These are phyloP conservation scores for Meiosimyza platycephala DNA, from an alignment of 2,888 invertebrate species.

Conservation along the genomic window DNA sequence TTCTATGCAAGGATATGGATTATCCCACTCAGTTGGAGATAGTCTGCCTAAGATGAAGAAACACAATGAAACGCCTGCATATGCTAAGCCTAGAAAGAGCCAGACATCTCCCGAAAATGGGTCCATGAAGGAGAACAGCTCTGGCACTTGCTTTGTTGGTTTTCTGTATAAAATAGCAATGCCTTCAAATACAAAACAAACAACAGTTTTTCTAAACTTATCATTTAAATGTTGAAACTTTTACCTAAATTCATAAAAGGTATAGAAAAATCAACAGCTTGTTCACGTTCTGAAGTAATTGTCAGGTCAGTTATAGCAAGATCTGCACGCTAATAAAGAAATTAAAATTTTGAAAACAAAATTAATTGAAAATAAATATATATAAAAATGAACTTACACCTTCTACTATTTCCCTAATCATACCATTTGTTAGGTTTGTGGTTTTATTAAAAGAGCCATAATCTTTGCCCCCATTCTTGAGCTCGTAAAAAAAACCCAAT, in stretches of 20 bases:
- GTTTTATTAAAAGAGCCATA: constrained; percentile 77
- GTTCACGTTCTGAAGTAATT: constrained; percentile 87
- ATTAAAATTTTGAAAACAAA: background rate
- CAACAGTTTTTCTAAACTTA: background rate
- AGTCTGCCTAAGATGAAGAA: constrained; percentile 84
- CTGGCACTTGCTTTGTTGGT: constrained; percentile 85
- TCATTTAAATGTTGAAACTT: background rate
- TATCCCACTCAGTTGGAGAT: constrained; percentile 89
- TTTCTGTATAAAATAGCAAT: constrained; percentile 91
- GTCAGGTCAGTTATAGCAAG: constrained; percentile 92
- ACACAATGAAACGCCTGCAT: constrained; percentile 77
- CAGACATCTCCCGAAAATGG: constrained; percentile 89
- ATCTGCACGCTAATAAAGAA: constrained; percentile 78
- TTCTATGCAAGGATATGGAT: constrained; percentile 86
- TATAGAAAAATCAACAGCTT: constrained; percentile 92
- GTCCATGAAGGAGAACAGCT: constrained; percentile 90
- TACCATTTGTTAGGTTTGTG: constrained; percentile 83
- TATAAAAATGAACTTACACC: constrained; percentile 53
- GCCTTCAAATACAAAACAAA: constrained; percentile 66
- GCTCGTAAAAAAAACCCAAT: constrained; percentile 85
- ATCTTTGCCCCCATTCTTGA: constrained; percentile 80
- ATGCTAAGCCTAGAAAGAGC: constrained; percentile 84
- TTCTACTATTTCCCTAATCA: constrained; percentile 87
- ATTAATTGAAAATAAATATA: background rate
- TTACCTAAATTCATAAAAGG: constrained; percentile 92